Percentiles rank a stretch among this genome's conserved stretches.
Evolutionary conservation across 2,888 invertebrate genomes (phyloP).

Genomic region (Volucella inflata): DNA sequence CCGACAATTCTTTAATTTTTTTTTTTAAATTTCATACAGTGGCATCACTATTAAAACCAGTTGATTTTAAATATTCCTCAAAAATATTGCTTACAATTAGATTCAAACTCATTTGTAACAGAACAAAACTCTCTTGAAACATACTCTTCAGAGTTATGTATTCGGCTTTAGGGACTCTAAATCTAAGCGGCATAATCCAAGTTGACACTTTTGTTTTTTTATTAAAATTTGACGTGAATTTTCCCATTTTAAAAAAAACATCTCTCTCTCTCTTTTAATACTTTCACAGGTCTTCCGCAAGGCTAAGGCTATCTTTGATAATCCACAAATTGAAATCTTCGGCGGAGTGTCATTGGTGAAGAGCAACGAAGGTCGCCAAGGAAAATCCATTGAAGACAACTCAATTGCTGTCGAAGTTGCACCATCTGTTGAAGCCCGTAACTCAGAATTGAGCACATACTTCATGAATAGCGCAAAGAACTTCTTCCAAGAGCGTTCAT

Average conservation of each 20-base stretch:
- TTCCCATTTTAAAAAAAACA: not conserved
- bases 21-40: too few species aligned
- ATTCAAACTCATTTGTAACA: too few species aligned
- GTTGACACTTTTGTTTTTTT: too few species aligned
- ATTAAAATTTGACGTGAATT: not conserved
- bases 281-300: constrained; percentile 85
- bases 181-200: too few species aligned
- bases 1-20: not conserved
- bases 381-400: constrained; percentile 84
- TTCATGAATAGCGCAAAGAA: constrained; percentile 85
- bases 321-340: constrained; percentile 85
- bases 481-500: constrained; percentile 86
- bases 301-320: constrained; percentile 86
- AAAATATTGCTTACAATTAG: too few species aligned
- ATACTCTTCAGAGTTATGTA: too few species aligned
- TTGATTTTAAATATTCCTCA: too few species aligned
- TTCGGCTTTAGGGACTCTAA: too few species aligned
- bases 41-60: too few species aligned
- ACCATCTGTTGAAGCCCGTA: constrained; percentile 84
- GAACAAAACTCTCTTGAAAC: too few species aligned
- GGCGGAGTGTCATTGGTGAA: constrained; percentile 85
- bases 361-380: constrained; percentile 82
- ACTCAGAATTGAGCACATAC: constrained; percentile 86
- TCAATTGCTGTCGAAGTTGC: constrained; percentile 85
- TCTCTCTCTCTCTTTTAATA: constrained; percentile 26